Percentiles rank a stretch among this genome's conserved stretches.
Conservation (phyloP, 2,888 invertebrate genomes). For the Teleiodes luculella region DNA sequence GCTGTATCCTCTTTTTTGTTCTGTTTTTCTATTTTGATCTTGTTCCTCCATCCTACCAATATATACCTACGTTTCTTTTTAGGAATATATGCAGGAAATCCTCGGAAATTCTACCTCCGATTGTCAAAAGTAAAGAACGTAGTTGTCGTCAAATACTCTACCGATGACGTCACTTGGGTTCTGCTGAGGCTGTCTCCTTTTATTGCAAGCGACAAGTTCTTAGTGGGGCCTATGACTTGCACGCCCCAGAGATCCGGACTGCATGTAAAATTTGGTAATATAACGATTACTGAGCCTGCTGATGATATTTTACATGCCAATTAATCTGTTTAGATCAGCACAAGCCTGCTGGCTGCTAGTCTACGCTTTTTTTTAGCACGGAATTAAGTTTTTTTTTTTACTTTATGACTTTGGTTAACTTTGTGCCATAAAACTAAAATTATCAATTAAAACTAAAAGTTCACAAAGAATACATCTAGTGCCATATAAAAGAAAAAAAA, state of each 20-base stretch:
- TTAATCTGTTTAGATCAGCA: too few relatives aligned
- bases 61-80: slow-evolving; percentile 23
- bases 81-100: slow-evolving; percentile 56
- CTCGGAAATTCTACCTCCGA: slow-evolving; percentile 56
- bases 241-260: slow-evolving; percentile 51
- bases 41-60: too few relatives aligned
- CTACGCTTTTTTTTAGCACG: too few relatives aligned
- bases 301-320: slow-evolving; percentile 57
- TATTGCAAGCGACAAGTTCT: slow-evolving; percentile 31
- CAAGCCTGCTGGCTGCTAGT: too few relatives aligned
- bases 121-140: slow-evolving; percentile 44
- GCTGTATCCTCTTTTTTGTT: too few relatives aligned
- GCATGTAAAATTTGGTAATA: slow-evolving; percentile 44
- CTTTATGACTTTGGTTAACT: too few relatives aligned
- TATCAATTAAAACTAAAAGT: too few relatives aligned
- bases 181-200: slow-evolving; percentile 52
- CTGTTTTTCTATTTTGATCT: too few relatives aligned
- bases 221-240: slow-evolving; percentile 57
- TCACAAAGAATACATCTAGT: too few relatives aligned
- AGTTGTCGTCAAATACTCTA: slow-evolving; percentile 58
- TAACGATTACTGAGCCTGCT: slow-evolving; percentile 39
- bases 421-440: too few relatives aligned
- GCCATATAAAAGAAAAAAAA: too few relatives aligned
- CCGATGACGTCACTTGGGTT: slow-evolving; percentile 46
- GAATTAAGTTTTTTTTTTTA: too few relatives aligned